Percentiles rank a stretch among this genome's conserved stretches.
Evolutionary conservation across 2,113 vertebrate species (phyloP).

Genomic region (Saccopteryx leptura): DNA sequence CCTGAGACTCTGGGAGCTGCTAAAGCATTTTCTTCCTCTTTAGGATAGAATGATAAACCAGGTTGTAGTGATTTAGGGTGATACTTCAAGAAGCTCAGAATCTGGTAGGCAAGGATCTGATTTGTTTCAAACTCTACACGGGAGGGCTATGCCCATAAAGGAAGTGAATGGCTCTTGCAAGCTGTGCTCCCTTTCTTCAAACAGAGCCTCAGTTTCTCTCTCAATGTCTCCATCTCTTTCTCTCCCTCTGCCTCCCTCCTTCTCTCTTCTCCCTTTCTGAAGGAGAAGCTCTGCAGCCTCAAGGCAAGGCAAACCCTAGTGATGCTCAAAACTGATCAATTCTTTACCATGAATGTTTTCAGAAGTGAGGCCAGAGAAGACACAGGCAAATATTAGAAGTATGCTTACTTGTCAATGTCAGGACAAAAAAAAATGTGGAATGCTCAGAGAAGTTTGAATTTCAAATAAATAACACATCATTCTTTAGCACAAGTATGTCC

Average conservation of each 20-base stretch:
- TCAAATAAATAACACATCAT: neutral
- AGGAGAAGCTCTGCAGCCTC: neutral
- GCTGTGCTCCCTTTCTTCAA: neutral
- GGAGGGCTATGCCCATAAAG: neutral
- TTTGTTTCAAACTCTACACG: neutral
- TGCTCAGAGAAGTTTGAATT: neutral
- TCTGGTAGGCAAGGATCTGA: neutral
- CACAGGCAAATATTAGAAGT: neutral
- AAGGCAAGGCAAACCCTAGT: neutral
- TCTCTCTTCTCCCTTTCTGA: neutral
- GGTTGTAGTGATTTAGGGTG: slow-evolving; percentile 13
- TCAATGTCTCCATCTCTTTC: neutral
- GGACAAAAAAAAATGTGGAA: neutral
- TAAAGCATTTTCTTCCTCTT: slow-evolving; percentile 35
- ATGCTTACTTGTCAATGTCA: neutral
- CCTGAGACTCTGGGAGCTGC: neutral
- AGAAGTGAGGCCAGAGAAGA: neutral
- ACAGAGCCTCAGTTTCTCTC: neutral
- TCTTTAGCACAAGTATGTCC: neutral
- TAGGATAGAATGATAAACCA: neutral
- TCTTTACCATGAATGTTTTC: slow-evolving; percentile 1
- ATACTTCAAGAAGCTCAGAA: slow-evolving; percentile 13
- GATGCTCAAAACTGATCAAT: neutral
- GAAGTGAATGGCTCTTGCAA: neutral
- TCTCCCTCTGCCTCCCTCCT: no score